Conservation (phyloP, 2,888 invertebrate genomes). For the Drosophila monieri region DNA sequence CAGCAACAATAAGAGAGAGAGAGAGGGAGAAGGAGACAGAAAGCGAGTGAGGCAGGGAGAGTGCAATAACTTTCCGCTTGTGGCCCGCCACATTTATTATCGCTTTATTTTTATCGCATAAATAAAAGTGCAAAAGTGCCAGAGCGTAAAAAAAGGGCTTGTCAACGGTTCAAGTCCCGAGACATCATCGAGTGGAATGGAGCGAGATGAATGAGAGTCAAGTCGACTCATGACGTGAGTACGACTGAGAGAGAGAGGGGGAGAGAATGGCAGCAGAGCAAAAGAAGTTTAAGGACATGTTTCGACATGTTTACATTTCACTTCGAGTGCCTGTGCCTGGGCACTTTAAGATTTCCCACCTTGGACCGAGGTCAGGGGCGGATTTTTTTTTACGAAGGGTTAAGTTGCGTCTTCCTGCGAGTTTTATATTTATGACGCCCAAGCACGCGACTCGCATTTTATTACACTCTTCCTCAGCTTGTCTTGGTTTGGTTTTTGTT, state of each 20-base stretch:
- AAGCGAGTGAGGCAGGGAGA: constrained; percentile 18
- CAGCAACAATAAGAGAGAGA: constrained; percentile 3
- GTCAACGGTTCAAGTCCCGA: constrained; percentile 45
- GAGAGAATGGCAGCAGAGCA: constrained; percentile 33
- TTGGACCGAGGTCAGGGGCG: constrained; percentile 43
- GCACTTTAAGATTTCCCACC: constrained; percentile 44
- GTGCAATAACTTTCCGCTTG: constrained; percentile 76
- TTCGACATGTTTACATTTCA: constrained; percentile 48
- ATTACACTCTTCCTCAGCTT: constrained; percentile 47
- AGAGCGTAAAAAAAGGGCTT: constrained; percentile 72
- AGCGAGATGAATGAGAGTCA: constrained; percentile 20
- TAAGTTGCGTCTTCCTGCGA: constrained; percentile 43
- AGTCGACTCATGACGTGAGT: too few relatives aligned
- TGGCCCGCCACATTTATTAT: constrained; percentile 72
- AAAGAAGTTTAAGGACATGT: constrained; percentile 72
- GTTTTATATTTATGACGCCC: constrained; percentile 68
- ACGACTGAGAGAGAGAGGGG: constrained; percentile 7
- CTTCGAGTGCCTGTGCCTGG: constrained; percentile 44
- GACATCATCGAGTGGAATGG: constrained; percentile 26
- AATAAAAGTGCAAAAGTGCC: constrained; percentile 64
- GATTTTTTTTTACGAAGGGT: constrained; percentile 45
- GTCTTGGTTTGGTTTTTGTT: constrained; percentile 31
- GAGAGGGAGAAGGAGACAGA: not conserved
- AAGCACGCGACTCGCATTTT: constrained; percentile 67
- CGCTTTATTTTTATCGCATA: constrained; percentile 79